Conservation (phyloP, 2,797 vertebrate genomes). For the Thunnus albacares region DNA sequence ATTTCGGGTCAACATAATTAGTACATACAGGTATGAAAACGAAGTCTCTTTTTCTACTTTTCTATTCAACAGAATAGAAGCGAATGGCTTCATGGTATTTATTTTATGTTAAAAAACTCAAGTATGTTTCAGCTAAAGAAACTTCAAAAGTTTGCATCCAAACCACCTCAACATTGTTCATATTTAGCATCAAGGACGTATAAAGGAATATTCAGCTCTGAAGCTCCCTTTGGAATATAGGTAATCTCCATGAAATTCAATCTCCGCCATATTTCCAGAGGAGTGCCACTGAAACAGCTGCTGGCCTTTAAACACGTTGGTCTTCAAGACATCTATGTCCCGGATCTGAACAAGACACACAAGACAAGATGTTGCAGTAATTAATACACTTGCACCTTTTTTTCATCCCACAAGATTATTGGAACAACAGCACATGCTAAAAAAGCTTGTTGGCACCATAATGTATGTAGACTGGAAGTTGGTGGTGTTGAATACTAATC, state of each 20-base stretch:
- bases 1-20: constrained; percentile 48
- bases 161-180: constrained; percentile 11
- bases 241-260: constrained; percentile 93
- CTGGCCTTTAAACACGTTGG: constrained; percentile 87
- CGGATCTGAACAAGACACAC: constrained; percentile 86
- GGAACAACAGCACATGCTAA: neutral
- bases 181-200: constrained; percentile 58
- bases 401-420: neutral
- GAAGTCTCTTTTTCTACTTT: neutral
- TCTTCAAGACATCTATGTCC: constrained; percentile 90
- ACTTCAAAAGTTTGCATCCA: constrained; percentile 14
- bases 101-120: constrained; percentile 20
- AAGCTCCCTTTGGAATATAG: constrained; percentile 84
- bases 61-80: constrained; percentile 29
- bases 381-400: neutral
- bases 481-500: constrained; percentile 70
- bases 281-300: constrained; percentile 93
- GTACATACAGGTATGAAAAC: constrained; percentile 9
- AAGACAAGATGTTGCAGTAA: constrained; percentile 2
- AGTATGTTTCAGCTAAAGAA: constrained; percentile 18
- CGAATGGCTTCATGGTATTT: neutral
- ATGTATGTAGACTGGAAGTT: constrained; percentile 86
- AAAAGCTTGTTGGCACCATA: constrained; percentile 85
- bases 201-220: constrained; percentile 89
- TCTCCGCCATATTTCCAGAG: constrained; percentile 91